Base-by-base conservation (phyloP, 2,797 vertebrate species). In the Percopsis omiscomaycus region DNA sequence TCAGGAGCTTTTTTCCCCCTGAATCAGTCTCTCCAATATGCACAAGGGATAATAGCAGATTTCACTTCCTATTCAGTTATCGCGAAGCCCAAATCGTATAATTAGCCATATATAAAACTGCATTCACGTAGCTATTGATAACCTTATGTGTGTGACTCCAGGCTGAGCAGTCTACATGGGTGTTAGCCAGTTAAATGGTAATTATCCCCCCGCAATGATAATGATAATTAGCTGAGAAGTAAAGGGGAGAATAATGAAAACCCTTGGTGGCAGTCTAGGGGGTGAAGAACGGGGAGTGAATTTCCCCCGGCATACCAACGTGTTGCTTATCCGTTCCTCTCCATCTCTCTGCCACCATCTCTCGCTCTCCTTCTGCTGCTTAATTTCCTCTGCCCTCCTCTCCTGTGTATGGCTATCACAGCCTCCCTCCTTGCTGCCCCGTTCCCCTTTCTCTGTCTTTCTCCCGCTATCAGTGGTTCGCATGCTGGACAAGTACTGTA, bases 201-300 rank as follows among this genome's bases (percentile, higher is more conserved):
- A 91, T 92, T 88, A 91, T 85, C 83, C 83, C 82, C 71, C 66
- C 78, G 71, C 86, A 90, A 91, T 86, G 88, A 90, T 91, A 89
- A 91, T 61, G 81, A 90, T 91, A 89, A 93, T 89, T 89, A 88
- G 86, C 73, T 71, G 77, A 85, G 80, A 77, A 85, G 27, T 85
- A 74, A 83, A 85, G 85, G 77, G 77, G 82, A 85, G 82, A 88
- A 87, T 85, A 85, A 89, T 85, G 85, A 90, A 81, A 70, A 83
- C 83, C 84, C 80, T 86, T 66, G 81, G 81, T 37, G 82, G 71
- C 63, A 69, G 75, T 79, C 73, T 59, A 61, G 76, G 70, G 46
- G 66, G 76, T 71, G 57, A 69, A 75, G 71, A 79, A 80, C 45
- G 56, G 74, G 62, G 77, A 78, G 70, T 14, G 57, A 47, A 69